phyloP scores from a whole-genome alignment of 2,113 vertebrate species.

The Thamnophis sirtalis region DNA sequence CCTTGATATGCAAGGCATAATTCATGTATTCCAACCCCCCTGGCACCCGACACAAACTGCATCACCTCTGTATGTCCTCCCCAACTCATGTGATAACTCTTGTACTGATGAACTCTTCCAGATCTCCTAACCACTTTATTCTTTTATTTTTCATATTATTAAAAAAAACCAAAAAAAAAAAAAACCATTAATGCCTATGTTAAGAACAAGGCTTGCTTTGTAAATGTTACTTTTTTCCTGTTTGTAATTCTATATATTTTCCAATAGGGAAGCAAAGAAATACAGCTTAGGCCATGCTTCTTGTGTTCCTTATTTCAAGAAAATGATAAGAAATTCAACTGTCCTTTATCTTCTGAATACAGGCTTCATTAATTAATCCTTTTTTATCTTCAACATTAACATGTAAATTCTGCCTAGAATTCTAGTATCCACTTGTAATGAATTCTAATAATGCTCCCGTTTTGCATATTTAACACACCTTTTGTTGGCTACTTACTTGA shows the following conservation, averaged over 20 bases:
- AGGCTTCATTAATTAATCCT: constrained; percentile 60
- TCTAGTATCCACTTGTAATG: constrained; percentile 48
- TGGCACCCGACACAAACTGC: background rate
- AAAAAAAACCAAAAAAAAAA: too few relatives aligned
- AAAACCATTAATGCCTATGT: background rate
- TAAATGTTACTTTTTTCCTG: background rate
- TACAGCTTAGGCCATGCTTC: constrained; percentile 33
- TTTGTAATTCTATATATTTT: constrained; percentile 31
- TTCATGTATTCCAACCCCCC: background rate
- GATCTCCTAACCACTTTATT: background rate
- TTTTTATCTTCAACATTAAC: constrained; percentile 55
- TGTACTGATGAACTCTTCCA: background rate
- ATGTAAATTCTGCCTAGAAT: constrained; percentile 57
- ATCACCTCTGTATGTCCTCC: background rate
- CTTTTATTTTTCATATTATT: background rate
- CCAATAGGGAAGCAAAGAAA: constrained; percentile 35
- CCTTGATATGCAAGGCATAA: background rate
- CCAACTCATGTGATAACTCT: background rate
- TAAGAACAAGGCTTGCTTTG: background rate
- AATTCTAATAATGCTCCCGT: constrained; percentile 48
- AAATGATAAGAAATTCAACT: constrained; percentile 52
- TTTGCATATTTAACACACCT: constrained; percentile 36
- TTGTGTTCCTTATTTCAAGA: constrained; percentile 45
- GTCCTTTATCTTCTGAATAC: constrained; percentile 54
- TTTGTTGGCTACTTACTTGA: constrained; percentile 45